These are phyloP conservation scores for Pipa parva DNA, from an alignment of 2,113 vertebrate species.

Conservation along the genomic window DNA sequence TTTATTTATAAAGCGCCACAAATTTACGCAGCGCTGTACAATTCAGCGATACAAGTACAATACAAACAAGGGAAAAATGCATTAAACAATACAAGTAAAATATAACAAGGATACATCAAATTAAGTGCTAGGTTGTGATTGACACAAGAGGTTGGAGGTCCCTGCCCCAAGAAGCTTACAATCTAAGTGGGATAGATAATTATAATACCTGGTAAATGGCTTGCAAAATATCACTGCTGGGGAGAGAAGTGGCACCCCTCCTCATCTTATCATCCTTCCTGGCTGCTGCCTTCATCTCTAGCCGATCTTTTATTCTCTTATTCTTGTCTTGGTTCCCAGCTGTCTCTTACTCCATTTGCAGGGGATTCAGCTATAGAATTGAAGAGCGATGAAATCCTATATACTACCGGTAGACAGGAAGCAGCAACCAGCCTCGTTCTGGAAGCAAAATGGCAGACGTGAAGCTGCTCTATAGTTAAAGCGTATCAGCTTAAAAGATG, in stretches of 20 bases:
- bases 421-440: constrained; percentile 6
- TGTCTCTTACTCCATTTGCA: not conserved
- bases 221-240: not conserved
- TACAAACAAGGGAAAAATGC: no score
- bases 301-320: not conserved
- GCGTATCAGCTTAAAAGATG: constrained; percentile 7
- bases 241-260: not conserved
- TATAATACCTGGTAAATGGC: not conserved
- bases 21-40: no score
- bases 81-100: no score
- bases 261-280: not conserved
- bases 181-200: not conserved
- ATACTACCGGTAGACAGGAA: not conserved
- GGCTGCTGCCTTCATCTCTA: not conserved
- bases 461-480: constrained; percentile 11
- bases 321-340: not conserved
- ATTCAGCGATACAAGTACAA: no score
- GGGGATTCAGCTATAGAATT: not conserved
- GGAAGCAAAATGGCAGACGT: constrained; percentile 25
- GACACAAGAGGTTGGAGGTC: not conserved
- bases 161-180: not conserved
- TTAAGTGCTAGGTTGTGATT: no score
- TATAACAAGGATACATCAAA: no score
- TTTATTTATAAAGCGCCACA: no score
- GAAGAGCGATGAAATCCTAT: not conserved